Base-by-base conservation (phyloP, 2,888 invertebrate species). In the Baccha elongata region DNA sequence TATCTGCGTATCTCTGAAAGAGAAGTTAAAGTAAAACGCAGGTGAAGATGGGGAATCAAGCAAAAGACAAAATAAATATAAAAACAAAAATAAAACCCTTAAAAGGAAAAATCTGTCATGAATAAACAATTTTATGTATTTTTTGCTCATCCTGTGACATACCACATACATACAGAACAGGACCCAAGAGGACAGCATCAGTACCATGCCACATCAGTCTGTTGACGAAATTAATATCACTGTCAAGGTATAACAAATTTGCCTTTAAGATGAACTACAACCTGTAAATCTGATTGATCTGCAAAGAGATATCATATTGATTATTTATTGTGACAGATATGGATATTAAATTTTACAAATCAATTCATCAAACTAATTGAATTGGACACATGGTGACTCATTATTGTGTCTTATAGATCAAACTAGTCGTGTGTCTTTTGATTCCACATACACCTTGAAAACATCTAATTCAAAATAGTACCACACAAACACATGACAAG, bases 101-200 rank as follows among this genome's bases (percentile, higher is more conserved):
- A 44, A 60, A 53, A 68, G 35, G 50, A 35, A 64, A 69, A 68
- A 50, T 48, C 68, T 69, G 79, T 74, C 79, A 80, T 23, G 55
- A 80, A 68, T 80, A 74, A 68, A 69, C 50, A 68, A 74, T 80
- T 73, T 73, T 79, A 68, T 73, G 65, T 68, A 52, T 68, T 73
- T 62, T 48, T 68, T 32, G 8, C 23, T 44, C 11, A 58, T 79
- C 48, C 73, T 62, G 58, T 50, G 26, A 26, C 21, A n/a, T 7
- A 11, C 23, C 23, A 23, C 26, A 48, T 11, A 11, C 21, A n/a
- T 21, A 37, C 13, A 37, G 2, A 23, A 40, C n/a, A 55, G 44
- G 26, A 35, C 65, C 50, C 35, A 65, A 50, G 46, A 79, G 58
- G 73, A 55, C 68, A 46, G 44, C 19, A 40, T 3, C 8, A 32